These are phyloP conservation scores for Musca domestica DNA, from an alignment of 1,140 invertebrate species.

Conservation along the genomic window DNA sequence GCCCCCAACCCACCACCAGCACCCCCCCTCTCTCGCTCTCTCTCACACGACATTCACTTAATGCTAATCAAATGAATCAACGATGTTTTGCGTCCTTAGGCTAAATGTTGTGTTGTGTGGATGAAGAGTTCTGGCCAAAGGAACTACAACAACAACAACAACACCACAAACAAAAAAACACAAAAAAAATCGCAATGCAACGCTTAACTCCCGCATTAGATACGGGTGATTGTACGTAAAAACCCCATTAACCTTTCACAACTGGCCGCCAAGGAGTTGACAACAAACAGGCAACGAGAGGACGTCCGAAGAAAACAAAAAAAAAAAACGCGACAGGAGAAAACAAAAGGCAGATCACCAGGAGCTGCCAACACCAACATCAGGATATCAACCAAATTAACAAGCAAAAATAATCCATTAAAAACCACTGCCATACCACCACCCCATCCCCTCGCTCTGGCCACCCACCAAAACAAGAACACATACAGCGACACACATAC, in stretches of 20 bases:
- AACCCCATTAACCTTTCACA: neutral
- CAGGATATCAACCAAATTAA: neutral
- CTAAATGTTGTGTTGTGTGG: neutral
- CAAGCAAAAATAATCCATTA: neutral
- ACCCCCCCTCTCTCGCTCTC: too few species aligned
- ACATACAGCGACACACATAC: neutral
- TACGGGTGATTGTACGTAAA: constrained; percentile 6
- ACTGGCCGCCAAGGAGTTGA: neutral
- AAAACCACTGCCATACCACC: too few species aligned
- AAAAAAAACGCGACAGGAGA: neutral
- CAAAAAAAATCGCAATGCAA: constrained; percentile 9
- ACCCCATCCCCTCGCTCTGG: too few species aligned
- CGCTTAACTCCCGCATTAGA: neutral
- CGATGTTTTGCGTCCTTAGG: constrained; percentile 13
- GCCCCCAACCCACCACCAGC: too few species aligned
- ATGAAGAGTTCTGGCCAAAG: neutral
- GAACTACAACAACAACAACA: neutral
- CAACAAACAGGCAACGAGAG: neutral
- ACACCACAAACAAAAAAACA: neutral
- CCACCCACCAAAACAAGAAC: neutral
- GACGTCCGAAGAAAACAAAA: neutral
- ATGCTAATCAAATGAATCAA: constrained; percentile 8
- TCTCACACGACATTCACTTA: too few species aligned
- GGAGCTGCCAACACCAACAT: too few species aligned
- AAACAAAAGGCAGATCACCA: neutral